Base-by-base conservation (phyloP, 2,888 invertebrate genomes). In the Aproaerema taeniolella region DNA sequence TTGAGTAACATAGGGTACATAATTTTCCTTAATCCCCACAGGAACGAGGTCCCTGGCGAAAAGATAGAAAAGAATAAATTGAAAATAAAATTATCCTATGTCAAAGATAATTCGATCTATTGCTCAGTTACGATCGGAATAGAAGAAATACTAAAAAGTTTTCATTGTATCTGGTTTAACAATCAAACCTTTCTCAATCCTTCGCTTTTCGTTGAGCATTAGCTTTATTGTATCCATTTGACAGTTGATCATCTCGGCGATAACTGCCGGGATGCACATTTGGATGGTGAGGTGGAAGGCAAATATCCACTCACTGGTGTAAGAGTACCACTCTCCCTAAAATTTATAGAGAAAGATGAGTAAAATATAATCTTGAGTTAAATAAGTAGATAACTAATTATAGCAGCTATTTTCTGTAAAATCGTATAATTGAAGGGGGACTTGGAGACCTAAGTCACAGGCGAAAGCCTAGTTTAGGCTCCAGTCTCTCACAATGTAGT, bases 241-340 rank as follows among this genome's bases (percentile, higher is more conserved):
- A 12, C 17, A 28, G 28, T 36, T 36, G 29, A 29, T 15, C 29
- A 36, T 16, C 8, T 36, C 28, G 9, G 16, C 36, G 1, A 36
- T 7, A 11, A 36, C 36, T 3, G 36, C 36, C 5, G 36, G 36
- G 16, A 36, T 29, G 4, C 15, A 28, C 28, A 36, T 36, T 10
- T 36, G 36, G 5, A 36, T 36, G 1, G 17, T n/a, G 8, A 36
- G 16, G 16, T 36, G 36, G 2, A 36, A 28, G 0, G 36, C 36
- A 12, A 28, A 16, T 1, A 36, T 14, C 29, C 28, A 29, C 10
- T 36, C 36, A 9, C 29, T 17, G 9, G 29, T 36, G 15, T 28
- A 29, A 2, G 36, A 29, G 36, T 17, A 36, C 36, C 36, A 36
- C 8, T 28, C 29, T 4, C 28, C 36, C 29, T 11, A 12, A 35